phyloP scores from a whole-genome alignment of 2,888 invertebrate genomes.

The Tachina lurida region DNA sequence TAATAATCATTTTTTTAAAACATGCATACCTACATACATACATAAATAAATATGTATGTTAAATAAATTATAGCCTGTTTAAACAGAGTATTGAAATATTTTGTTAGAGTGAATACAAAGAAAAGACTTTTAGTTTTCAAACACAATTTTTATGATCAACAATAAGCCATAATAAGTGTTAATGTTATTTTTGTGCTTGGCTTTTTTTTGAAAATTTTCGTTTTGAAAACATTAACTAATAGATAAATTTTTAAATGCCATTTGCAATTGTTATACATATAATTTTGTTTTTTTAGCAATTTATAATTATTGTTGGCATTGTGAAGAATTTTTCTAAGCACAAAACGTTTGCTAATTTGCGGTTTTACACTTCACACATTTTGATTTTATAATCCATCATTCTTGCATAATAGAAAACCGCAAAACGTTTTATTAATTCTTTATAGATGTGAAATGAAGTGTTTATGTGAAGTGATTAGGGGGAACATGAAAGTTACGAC shows the following conservation, averaged over 20 bases:
- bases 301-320: conserved; percentile 12
- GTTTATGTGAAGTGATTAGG: no score
- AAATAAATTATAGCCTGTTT: no score
- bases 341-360: conserved; percentile 13
- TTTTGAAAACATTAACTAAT: no score
- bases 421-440: background rate
- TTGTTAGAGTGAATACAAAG: no score
- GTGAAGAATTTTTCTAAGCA: background rate
- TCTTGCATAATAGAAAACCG: background rate
- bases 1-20: background rate
- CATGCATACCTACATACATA: background rate
- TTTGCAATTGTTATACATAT: background rate
- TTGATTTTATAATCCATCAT: background rate
- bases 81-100: no score
- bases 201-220: no score
- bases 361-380: conserved; percentile 17
- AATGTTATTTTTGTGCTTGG: no score
- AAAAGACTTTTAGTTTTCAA: no score
- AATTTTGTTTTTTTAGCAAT: background rate
- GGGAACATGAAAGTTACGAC: no score
- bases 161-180: no score
- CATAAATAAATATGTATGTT: no score
- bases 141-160: no score
- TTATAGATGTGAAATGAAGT: background rate
- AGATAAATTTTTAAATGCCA: background rate